A percentile compares a stretch with the other conserved stretches of the same genome.
These are phyloP conservation scores for Abrostola triplasia DNA, from an alignment of 2,888 invertebrate genomes.

Conservation along the genomic window DNA sequence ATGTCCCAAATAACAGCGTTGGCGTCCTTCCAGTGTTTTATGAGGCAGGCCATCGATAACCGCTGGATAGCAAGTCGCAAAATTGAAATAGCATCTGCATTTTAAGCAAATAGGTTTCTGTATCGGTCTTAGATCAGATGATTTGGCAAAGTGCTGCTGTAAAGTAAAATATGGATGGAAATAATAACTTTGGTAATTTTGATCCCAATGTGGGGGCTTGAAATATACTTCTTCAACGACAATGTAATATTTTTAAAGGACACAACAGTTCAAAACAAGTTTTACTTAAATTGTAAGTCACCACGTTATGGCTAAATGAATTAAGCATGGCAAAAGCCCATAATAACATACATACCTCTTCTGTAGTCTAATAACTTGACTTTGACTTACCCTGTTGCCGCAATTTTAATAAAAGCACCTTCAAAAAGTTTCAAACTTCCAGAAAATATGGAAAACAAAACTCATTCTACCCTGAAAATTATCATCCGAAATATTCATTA, in stretches of 20 bases:
- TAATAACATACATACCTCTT: background rate
- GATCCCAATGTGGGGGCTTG: too few species aligned
- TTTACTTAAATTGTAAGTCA: too few species aligned
- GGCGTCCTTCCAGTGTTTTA: slow-evolving; percentile 43
- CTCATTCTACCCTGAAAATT: slow-evolving; percentile 12
- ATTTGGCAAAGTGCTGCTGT: slow-evolving; percentile 26
- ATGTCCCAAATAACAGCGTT: slow-evolving; percentile 36
- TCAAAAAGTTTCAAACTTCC: background rate
- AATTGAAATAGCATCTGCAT: slow-evolving; percentile 26
- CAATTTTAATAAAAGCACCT: background rate
- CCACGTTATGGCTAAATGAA: too few species aligned
- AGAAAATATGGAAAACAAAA: background rate
- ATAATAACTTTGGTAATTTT: slow-evolving; percentile 7
- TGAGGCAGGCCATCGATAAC: slow-evolving; percentile 31
- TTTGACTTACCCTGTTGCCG: too few species aligned
- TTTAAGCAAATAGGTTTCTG: slow-evolving; percentile 16
- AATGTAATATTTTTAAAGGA: background rate
- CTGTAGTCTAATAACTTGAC: too few species aligned
- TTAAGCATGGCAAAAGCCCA: too few species aligned
- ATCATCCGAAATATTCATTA: slow-evolving; percentile 19
- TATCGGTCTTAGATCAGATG: slow-evolving; percentile 13
- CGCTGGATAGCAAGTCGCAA: slow-evolving; percentile 12
- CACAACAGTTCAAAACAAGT: too few species aligned
- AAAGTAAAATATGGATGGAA: slow-evolving; percentile 16
- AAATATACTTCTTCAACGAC: background rate